Conservation (phyloP, 2,113 vertebrate genomes). For the Thamnaconus septentrionalis region DNA sequence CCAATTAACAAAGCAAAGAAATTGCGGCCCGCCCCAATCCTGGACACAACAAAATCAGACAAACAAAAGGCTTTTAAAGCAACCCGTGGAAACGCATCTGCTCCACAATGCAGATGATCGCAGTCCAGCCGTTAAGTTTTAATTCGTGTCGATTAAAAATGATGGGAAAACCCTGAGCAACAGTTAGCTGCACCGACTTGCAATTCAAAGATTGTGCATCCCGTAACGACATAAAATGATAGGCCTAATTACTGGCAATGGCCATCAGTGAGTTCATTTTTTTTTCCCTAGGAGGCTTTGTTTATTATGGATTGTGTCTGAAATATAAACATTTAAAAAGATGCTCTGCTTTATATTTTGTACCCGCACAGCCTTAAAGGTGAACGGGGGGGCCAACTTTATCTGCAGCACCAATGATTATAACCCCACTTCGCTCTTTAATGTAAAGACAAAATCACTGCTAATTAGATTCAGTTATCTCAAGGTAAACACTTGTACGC, state of each 20-base stretch:
- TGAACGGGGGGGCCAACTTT: conserved; percentile 8
- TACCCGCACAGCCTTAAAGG: background rate
- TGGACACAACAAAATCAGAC: conserved; percentile 4
- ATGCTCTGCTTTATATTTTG: background rate
- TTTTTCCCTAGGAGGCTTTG: no score
- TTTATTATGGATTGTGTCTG: no score
- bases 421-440: conserved; percentile 10
- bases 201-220: no score
- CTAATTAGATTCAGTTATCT: conserved; percentile 30
- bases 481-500: conserved; percentile 25
- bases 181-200: no score
- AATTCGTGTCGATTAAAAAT: no score
- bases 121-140: no score
- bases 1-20: conserved; percentile 57
- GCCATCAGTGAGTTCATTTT: no score
- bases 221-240: no score
- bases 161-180: no score
- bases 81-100: conserved; percentile 2
- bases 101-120: background rate
- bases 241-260: no score
- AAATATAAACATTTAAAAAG: no score
- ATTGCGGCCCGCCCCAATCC: conserved; percentile 1
- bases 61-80: background rate
- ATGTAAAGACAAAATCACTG: conserved; percentile 27
- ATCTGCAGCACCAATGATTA: conserved; percentile 18